Evolutionary conservation across 2,888 invertebrate genomes (phyloP).

Genomic region (Oscheius sp.): DNA sequence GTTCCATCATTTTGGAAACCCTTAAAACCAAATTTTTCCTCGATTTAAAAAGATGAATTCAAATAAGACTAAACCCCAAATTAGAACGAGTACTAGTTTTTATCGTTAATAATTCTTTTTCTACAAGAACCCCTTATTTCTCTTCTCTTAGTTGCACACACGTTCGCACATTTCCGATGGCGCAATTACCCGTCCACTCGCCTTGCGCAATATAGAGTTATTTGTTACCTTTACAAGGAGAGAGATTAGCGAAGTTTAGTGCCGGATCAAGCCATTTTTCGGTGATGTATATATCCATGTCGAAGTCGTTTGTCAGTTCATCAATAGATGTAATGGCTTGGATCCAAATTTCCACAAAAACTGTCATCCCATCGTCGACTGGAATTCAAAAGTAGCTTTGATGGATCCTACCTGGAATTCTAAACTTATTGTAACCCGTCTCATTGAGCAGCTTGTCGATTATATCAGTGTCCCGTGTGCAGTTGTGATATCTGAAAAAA

Average conservation of each 20-base stretch:
- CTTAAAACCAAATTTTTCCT: too few relatives aligned
- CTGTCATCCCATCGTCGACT: slow-evolving; percentile 56
- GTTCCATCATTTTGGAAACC: too few relatives aligned
- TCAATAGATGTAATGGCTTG: slow-evolving; percentile 60
- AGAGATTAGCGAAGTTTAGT: slow-evolving; percentile 51
- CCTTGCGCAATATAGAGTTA: not conserved
- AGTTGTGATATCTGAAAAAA: slow-evolving; percentile 47
- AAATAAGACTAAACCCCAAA: too few relatives aligned
- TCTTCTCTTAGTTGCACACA: too few relatives aligned
- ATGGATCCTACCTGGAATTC: slow-evolving; percentile 62
- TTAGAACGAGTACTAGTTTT: too few relatives aligned
- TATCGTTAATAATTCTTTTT: too few relatives aligned
- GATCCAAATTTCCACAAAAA: slow-evolving; percentile 58
- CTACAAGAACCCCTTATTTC: too few relatives aligned
- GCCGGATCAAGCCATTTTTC: slow-evolving; percentile 60
- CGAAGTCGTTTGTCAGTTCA: slow-evolving; percentile 60
- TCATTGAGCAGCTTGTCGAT: slow-evolving; percentile 68
- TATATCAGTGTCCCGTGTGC: slow-evolving; percentile 65
- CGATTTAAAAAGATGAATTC: too few relatives aligned
- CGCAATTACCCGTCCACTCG: slow-evolving; percentile 3
- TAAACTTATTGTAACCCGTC: slow-evolving; percentile 70
- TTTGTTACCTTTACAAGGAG: slow-evolving; percentile 48
- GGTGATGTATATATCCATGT: slow-evolving; percentile 62
- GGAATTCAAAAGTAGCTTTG: too few relatives aligned
- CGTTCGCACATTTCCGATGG: not conserved